These are phyloP conservation scores for Melanogrammus aeglefinus DNA, from an alignment of 2,797 vertebrate genomes.

Conservation along the genomic window DNA sequence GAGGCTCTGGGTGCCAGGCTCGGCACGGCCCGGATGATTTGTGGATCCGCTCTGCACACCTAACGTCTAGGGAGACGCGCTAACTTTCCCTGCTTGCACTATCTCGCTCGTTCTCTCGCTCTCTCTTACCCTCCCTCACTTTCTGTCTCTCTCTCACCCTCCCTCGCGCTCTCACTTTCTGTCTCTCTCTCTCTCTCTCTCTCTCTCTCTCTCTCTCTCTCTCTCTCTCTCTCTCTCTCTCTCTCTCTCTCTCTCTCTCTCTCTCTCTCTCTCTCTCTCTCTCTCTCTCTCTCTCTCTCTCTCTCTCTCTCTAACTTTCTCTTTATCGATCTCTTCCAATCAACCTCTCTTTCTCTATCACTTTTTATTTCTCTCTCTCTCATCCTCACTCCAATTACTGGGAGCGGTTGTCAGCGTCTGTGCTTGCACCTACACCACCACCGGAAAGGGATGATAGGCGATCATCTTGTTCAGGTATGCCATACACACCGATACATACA, in stretches of 20 bases:
- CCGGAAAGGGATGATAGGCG: slow-evolving; percentile 65
- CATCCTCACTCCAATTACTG: slow-evolving; percentile 38
- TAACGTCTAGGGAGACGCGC: slow-evolving; percentile 57
- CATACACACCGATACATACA: not conserved
- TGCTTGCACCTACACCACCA: slow-evolving; percentile 48
- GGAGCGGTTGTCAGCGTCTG: slow-evolving; percentile 35
- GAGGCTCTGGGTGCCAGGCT: slow-evolving; percentile 63
- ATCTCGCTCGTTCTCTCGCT: not conserved
- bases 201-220: not conserved
- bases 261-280: not conserved
- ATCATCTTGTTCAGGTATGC: slow-evolving; percentile 65
- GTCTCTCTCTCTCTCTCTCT: slow-evolving; percentile 23
- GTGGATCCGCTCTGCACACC: slow-evolving; percentile 55
- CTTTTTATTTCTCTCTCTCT: slow-evolving; percentile 2
- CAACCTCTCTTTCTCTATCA: not conserved
- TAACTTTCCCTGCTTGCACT: not conserved
- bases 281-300: not conserved
- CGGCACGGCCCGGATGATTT: slow-evolving; percentile 60
- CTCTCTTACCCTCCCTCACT: not conserved
- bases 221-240: not conserved
- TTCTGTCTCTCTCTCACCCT: slow-evolving; percentile 19
- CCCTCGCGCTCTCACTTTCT: not conserved
- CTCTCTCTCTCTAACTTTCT: not conserved
- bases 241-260: not conserved
- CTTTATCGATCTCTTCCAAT: not conserved